Conservation (phyloP, 2,888 invertebrate species). For the Lasioglossum malachurum region DNA sequence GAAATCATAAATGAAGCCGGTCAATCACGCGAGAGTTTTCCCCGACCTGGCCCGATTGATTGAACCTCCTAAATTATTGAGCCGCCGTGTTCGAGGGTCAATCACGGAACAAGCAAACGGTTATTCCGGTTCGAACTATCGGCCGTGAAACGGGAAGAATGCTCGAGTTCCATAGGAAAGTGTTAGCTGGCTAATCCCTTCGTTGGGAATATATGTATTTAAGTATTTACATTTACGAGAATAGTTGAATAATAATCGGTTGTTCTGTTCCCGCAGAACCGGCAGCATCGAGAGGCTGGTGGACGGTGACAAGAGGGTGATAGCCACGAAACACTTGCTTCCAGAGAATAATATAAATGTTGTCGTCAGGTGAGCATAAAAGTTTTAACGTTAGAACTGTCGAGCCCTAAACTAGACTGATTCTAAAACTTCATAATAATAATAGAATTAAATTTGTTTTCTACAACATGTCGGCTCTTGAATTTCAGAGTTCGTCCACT, state of each 20-base stretch:
- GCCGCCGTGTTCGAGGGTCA: constrained; percentile 43
- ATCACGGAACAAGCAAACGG: constrained; percentile 31
- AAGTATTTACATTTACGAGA: no score
- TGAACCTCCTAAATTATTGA: constrained; percentile 55
- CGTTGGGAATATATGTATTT: neutral
- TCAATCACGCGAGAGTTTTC: constrained; percentile 58
- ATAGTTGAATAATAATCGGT: neutral
- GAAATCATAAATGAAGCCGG: constrained; percentile 46
- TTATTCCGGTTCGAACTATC: constrained; percentile 27
- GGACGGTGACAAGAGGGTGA: constrained; percentile 85
- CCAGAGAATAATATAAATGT: constrained; percentile 95
- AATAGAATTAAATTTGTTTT: neutral
- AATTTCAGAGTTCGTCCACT: constrained; percentile 92
- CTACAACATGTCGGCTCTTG: neutral
- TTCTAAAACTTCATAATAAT: no score
- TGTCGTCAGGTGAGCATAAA: constrained; percentile 89
- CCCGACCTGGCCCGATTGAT: constrained; percentile 43
- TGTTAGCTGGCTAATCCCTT: neutral
- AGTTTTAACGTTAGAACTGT: neutral
- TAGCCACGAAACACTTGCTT: constrained; percentile 85
- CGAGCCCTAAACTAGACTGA: neutral
- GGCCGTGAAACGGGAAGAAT: constrained; percentile 12
- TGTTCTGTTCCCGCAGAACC: constrained; percentile 78
- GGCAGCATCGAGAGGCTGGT: constrained; percentile 86
- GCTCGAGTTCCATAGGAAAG: neutral